Evolutionary conservation across 2,888 invertebrate genomes (phyloP), one percentile per base, ranked within the genome.

Genomic region (Pseudanteris insignis): DNA sequence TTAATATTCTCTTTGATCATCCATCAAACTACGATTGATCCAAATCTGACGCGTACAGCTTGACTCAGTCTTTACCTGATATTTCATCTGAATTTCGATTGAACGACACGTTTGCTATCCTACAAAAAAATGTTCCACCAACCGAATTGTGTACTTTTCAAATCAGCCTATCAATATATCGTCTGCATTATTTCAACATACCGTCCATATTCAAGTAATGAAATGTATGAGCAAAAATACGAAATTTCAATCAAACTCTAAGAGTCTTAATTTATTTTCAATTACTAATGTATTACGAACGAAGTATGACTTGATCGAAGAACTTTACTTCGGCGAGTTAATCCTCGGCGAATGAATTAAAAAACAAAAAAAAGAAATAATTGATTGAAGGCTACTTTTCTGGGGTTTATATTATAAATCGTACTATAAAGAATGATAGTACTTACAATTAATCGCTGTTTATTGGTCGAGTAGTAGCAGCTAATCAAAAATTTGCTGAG

Each of bases 131-230:
- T 28, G 8, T 29, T 46, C 21, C 36, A 41, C 55, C 44, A 55
- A 55, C 61, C 38, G 43, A 54, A 51, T 41, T 55, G 46, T 61
- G 55, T 62, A 57, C 46, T 62, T 61, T 50, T 32, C 47, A 62
- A 62, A 62, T 62, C 62, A 61, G 61, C 55, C 61, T 61, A 61
- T 61, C 55, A 55, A 55, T 11, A 26, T 4, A 54, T 51, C 47
- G 43, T 61, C 40, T 61, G 44, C 47, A 55, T 57, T 50, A 62
- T 55, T 51, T 57, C 47, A 36, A 62, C 55, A 61, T 57, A 62
- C 62, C 62, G 62, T 62, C 62, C 62, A 62, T 53, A 50, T 30
- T 60, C 29, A 44, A 33, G 8, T 55, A 57, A 51, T 43, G 15
- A 57, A 62, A 38, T 46, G 61, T 62, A 62, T 51, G 47, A 47